Conservation (phyloP, 2,113 vertebrate genomes). For the Mormoops blainvillei region DNA sequence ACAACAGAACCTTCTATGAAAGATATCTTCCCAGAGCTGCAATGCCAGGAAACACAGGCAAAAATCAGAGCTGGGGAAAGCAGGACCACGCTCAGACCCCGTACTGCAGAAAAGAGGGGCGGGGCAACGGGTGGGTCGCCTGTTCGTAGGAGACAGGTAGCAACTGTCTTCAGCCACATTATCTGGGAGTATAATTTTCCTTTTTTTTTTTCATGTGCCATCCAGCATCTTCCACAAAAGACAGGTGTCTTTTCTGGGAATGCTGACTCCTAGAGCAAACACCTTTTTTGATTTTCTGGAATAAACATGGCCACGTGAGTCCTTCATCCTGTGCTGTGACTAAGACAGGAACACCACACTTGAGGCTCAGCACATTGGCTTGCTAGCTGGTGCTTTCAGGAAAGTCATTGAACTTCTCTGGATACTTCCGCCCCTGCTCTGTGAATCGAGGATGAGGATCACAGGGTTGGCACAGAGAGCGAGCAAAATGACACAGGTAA, state of each 20-base stretch:
- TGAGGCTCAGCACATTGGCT: neutral
- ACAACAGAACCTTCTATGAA: neutral
- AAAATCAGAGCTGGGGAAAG: neutral
- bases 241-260: neutral
- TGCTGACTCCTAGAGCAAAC: neutral
- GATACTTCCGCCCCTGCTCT: neutral
- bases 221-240: neutral
- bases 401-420: neutral
- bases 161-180: neutral
- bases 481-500: neutral
- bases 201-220: neutral
- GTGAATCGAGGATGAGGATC: neutral
- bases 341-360: neutral
- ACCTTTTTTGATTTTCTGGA: neutral
- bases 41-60: neutral
- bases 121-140: too few relatives aligned
- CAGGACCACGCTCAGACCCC: neutral
- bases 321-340: neutral
- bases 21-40: neutral
- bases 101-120: too few relatives aligned
- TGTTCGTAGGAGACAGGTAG: neutral
- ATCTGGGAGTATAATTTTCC: neutral
- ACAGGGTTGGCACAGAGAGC: neutral
- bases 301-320: neutral
- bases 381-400: neutral